phyloP scores from a whole-genome alignment of 2,888 invertebrate genomes.

The Panopea generosa region DNA sequence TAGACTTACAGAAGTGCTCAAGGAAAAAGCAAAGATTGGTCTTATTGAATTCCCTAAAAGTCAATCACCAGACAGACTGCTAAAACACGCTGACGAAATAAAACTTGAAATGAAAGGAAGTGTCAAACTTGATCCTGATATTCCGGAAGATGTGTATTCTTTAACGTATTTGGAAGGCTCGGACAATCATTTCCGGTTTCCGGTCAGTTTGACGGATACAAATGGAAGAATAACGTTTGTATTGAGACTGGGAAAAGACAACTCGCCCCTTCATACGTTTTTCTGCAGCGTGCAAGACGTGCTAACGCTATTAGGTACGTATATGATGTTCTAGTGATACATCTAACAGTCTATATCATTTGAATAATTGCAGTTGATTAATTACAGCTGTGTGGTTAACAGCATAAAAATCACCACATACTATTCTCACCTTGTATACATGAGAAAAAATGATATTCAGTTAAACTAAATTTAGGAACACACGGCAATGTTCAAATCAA shows the following conservation, averaged over 20 bases:
- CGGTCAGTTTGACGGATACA: constrained; percentile 39
- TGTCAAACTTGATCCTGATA: constrained; percentile 54
- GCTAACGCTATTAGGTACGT: constrained; percentile 55
- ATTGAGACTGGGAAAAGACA: constrained; percentile 51
- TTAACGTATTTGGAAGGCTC: constrained; percentile 62
- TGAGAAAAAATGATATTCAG: no score
- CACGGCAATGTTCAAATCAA: no score
- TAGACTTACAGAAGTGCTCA: constrained; percentile 46
- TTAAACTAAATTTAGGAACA: no score
- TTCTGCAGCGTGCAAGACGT: constrained; percentile 50
- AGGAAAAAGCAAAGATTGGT: constrained; percentile 57
- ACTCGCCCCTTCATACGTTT: constrained; percentile 57
- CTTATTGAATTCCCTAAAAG: constrained; percentile 60
- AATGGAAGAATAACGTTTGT: constrained; percentile 57
- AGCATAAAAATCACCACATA: no score
- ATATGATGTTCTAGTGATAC: neutral
- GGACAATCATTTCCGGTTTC: constrained; percentile 60
- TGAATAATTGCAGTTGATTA: no score
- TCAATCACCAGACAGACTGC: constrained; percentile 59
- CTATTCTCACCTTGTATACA: no score
- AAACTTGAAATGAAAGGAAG: constrained; percentile 56
- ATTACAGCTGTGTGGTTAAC: no score
- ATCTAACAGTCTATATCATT: no score
- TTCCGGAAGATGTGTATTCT: constrained; percentile 57
- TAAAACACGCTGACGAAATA: constrained; percentile 61